phyloP scores from a whole-genome alignment of 2,113 vertebrate species.

The Xyliphius kryptos region DNA sequence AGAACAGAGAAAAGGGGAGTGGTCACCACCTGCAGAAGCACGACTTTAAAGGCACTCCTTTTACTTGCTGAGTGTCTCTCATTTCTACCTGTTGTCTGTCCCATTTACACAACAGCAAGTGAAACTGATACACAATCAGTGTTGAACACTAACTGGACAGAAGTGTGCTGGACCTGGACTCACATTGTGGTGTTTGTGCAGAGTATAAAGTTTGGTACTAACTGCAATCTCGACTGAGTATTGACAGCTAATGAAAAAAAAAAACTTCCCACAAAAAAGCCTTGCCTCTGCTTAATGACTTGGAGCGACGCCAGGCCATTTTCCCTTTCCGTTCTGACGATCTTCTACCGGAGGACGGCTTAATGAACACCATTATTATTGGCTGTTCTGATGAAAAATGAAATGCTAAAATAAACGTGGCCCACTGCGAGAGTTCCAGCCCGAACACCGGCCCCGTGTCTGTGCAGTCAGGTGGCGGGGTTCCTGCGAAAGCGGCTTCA shows the following conservation, averaged over 20 bases:
- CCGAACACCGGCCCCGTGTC: not conserved
- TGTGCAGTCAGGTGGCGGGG: conserved; percentile 36
- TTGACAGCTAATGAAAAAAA: conserved; percentile 48
- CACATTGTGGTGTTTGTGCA: no score
- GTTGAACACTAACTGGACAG: no score
- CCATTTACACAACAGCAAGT: no score
- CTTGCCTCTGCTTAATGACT: conserved; percentile 57
- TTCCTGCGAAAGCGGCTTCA: conserved; percentile 39
- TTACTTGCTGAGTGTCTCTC: no score
- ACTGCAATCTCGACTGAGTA: conserved; percentile 53
- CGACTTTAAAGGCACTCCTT: no score
- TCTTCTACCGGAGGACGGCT: conserved; percentile 52
- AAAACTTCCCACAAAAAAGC: conserved; percentile 48
- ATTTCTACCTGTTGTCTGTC: no score
- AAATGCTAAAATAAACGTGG: conserved; percentile 57
- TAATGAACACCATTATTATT: conserved; percentile 63
- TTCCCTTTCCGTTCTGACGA: conserved; percentile 50
- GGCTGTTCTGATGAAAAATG: conserved; percentile 49
- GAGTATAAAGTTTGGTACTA: no score
- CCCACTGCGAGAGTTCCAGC: conserved; percentile 23
- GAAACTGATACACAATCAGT: no score
- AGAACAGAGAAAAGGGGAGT: no score
- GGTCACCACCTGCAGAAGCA: no score
- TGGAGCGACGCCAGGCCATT: conserved; percentile 56
- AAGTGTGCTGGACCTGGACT: no score